Evolutionary conservation across 2,113 vertebrate genomes (phyloP).

Genomic region (Marcusenius ussheri): DNA sequence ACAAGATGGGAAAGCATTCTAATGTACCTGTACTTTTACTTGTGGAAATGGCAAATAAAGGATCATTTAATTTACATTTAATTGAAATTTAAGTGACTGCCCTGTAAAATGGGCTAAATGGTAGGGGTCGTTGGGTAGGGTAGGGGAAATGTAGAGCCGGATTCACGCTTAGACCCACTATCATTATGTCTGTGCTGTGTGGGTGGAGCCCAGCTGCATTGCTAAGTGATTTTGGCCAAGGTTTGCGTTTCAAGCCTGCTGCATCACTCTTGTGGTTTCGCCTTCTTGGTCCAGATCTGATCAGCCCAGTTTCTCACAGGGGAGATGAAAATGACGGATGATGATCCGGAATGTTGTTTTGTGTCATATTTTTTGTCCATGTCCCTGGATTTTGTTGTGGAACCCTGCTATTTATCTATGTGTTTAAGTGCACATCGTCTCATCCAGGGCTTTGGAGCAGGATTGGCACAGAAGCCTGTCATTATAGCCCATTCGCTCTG

Average conservation of each 20-base stretch:
- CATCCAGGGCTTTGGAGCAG: neutral
- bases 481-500: neutral
- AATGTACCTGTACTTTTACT: neutral
- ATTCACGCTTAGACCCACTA: neutral
- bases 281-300: neutral
- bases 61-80: constrained; percentile 25
- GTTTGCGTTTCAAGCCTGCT: neutral
- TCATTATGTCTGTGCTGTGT: neutral
- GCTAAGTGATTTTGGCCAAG: neutral
- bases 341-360: neutral
- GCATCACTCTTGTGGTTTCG: neutral
- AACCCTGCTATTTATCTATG: neutral
- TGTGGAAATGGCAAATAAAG: neutral
- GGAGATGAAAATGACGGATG: neutral
- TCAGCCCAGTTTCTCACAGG: neutral
- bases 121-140: neutral
- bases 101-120: neutral
- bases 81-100: constrained; percentile 39
- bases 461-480: neutral
- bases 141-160: neutral
- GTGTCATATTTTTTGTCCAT: neutral
- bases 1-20: neutral
- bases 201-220: neutral
- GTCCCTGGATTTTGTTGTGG: neutral
- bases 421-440: neutral